phyloP scores from a whole-genome alignment of 2,113 vertebrate species.

The Ctenomys sociabilis region DNA sequence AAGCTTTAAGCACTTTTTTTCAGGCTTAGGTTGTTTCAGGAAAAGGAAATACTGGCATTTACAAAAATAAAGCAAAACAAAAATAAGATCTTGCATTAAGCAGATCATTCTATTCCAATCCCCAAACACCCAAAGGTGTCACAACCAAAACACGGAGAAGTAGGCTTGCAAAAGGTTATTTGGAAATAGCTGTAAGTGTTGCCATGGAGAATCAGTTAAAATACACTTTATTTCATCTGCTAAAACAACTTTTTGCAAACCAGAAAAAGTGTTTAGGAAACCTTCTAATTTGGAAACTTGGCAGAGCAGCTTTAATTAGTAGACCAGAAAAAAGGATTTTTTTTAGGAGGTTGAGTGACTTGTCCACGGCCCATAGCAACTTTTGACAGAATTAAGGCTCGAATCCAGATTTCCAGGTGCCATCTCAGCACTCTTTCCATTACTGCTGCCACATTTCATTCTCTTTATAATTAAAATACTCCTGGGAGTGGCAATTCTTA shows the following conservation, averaged over 20 bases:
- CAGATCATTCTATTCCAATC: constrained; percentile 43
- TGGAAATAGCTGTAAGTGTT: constrained; percentile 53
- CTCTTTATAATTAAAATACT: background rate
- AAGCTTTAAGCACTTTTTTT: constrained; percentile 8
- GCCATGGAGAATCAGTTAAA: constrained; percentile 65
- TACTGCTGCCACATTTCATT: background rate
- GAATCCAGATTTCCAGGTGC: background rate
- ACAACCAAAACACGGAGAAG: constrained; percentile 20
- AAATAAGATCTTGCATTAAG: constrained; percentile 48
- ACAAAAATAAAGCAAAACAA: constrained; percentile 60
- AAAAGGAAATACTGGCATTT: constrained; percentile 34
- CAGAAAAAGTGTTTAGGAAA: constrained; percentile 60
- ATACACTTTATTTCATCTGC: constrained; percentile 60
- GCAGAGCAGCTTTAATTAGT: constrained; percentile 55
- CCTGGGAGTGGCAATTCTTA: background rate
- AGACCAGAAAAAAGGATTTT: constrained; percentile 26
- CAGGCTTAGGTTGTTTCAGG: constrained; percentile 40
- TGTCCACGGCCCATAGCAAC: background rate
- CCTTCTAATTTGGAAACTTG: constrained; percentile 62
- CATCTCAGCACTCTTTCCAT: background rate
- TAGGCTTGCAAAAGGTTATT: constrained; percentile 47
- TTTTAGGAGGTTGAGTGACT: constrained; percentile 45
- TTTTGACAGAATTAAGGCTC: background rate
- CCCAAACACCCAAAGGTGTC: constrained; percentile 40
- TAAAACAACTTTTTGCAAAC: constrained; percentile 61